phyloP scores from a whole-genome alignment of 1,140 invertebrate genomes.

The Drosophila mojavensis region DNA sequence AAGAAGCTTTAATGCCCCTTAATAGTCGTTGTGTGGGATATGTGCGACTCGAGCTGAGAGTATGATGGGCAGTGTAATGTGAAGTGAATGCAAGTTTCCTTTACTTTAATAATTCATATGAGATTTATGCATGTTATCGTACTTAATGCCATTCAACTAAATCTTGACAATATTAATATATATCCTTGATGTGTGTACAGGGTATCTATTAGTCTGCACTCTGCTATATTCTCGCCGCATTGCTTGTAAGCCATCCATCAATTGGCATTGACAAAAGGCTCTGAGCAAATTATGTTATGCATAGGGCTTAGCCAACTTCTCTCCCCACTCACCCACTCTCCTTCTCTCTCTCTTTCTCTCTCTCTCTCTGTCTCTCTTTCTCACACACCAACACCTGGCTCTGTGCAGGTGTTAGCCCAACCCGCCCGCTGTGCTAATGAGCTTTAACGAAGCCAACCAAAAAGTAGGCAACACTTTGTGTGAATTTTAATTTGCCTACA shows the following conservation, averaged over 20 bases:
- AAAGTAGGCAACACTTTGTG: slow-evolving; percentile 73
- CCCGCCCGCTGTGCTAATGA: slow-evolving; percentile 54
- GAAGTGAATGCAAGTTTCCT: too few species aligned
- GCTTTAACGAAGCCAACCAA: slow-evolving; percentile 62
- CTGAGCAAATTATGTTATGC: slow-evolving; percentile 5
- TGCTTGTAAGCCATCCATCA: slow-evolving; percentile 29
- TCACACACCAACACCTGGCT: background rate
- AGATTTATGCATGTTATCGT: too few species aligned
- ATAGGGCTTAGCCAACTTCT: background rate
- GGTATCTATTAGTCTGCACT: slow-evolving; percentile 3
- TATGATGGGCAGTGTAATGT: too few species aligned
- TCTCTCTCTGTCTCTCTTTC: too few species aligned
- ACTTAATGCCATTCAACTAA: too few species aligned
- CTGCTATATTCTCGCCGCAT: background rate
- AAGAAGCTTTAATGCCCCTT: background rate
- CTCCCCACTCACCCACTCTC: background rate
- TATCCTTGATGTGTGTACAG: background rate
- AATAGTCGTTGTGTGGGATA: background rate
- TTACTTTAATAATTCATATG: too few species aligned
- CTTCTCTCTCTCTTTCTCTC: too few species aligned
- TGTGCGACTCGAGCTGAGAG: background rate
- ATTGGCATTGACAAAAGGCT: slow-evolving; percentile 22
- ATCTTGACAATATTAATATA: too few species aligned
- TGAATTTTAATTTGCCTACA: slow-evolving; percentile 66
- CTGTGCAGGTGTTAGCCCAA: background rate